Evolutionary conservation across 2,113 vertebrate genomes (phyloP).

Genomic region (Tragelaphus strepsiceros): DNA sequence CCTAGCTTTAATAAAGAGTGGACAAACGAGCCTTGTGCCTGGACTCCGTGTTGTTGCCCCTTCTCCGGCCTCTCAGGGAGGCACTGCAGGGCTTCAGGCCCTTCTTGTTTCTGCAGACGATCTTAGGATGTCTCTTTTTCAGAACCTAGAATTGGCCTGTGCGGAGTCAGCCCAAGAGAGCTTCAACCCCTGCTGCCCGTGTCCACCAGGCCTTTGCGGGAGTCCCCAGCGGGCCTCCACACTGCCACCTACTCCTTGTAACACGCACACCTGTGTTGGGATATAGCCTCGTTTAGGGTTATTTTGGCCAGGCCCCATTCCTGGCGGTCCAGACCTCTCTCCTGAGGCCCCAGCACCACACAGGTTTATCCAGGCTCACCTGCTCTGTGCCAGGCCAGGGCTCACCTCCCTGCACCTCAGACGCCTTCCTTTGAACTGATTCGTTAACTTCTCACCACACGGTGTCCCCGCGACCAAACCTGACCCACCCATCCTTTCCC

Average conservation of each 20-base stretch:
- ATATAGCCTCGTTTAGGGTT: not conserved
- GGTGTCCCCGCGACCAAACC: accelerated
- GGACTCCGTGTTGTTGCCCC: not conserved
- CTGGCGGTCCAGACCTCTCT: not conserved
- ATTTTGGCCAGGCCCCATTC: not conserved
- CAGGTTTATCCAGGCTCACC: not conserved
- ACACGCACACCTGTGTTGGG: accelerated
- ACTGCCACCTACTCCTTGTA: not conserved
- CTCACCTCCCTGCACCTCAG: accelerated
- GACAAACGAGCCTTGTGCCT: constrained; percentile 32
- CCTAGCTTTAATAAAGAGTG: constrained; percentile 72
- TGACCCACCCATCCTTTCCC: not conserved
- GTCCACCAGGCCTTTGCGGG: not conserved
- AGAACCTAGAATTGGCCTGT: not conserved
- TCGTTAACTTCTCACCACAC: not conserved
- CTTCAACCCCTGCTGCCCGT: not conserved
- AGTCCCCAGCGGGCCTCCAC: not conserved
- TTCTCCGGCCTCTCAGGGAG: not conserved
- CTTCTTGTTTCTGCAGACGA: not conserved
- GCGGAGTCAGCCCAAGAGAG: not conserved
- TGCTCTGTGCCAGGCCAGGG: not conserved
- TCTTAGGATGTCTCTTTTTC: not conserved
- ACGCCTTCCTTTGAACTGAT: not conserved
- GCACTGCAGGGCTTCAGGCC: not conserved
- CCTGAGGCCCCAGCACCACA: accelerated